Conservation (phyloP, 1,140 invertebrate genomes). For the Listronotus oregonensis region DNA sequence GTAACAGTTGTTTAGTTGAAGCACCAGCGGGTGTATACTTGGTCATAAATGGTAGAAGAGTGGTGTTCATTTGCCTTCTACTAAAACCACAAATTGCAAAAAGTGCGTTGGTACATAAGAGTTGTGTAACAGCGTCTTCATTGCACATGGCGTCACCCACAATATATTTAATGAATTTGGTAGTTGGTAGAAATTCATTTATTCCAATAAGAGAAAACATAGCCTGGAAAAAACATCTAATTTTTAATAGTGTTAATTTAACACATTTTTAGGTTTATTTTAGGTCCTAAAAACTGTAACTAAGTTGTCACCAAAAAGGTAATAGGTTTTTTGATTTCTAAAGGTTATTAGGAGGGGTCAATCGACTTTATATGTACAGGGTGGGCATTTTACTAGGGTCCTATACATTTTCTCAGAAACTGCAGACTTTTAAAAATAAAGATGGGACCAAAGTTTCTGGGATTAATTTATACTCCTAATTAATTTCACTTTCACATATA, state of each 20-base stretch:
- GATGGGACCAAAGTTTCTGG: too few relatives aligned
- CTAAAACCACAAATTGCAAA: conserved; percentile 65
- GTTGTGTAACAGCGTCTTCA: conserved; percentile 55
- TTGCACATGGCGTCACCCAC: conserved; percentile 57
- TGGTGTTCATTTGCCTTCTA: conserved; percentile 60
- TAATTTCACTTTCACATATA: too few relatives aligned
- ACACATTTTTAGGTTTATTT: too few relatives aligned
- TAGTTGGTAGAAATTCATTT: conserved; percentile 63
- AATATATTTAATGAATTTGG: conserved; percentile 53
- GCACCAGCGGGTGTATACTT: conserved; percentile 83
- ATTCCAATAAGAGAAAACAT: conserved; percentile 57
- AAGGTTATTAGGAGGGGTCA: too few relatives aligned
- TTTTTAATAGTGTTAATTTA: neutral
- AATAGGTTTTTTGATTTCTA: too few relatives aligned
- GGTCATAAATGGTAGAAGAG: conserved; percentile 73
- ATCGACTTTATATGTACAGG: too few relatives aligned
- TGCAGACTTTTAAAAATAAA: too few relatives aligned
- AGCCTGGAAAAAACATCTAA: conserved; percentile 44
- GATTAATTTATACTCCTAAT: too few relatives aligned
- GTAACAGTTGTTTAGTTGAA: conserved; percentile 73
- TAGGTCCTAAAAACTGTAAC: too few relatives aligned
- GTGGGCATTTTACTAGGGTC: too few relatives aligned
- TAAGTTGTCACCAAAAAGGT: too few relatives aligned
- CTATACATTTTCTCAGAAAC: too few relatives aligned
- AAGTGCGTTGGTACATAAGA: conserved; percentile 62